phyloP scores from a whole-genome alignment of 2,797 vertebrate genomes.

The Tiaroga cobitis region DNA sequence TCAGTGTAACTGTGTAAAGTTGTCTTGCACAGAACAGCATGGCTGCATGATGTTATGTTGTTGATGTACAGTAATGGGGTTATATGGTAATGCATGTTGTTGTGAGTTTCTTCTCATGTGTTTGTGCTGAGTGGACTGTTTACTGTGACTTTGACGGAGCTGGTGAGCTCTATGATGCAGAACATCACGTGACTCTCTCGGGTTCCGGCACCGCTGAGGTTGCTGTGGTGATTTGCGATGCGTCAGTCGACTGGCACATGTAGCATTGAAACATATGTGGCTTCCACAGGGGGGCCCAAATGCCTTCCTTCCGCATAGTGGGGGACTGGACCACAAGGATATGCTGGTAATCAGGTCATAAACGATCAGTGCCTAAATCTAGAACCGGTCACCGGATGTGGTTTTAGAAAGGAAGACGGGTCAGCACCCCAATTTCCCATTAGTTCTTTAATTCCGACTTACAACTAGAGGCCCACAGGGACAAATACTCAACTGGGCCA shows the following conservation, averaged over 20 bases:
- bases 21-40: background rate
- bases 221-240: conserved; percentile 30
- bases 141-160: conserved; percentile 41
- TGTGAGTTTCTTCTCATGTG: conserved; percentile 15
- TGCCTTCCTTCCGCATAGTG: conserved; percentile 58
- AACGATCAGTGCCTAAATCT: conserved; percentile 45
- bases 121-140: conserved; percentile 45
- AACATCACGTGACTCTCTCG: background rate
- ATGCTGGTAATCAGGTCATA: conserved; percentile 49
- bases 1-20: background rate
- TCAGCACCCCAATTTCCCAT: conserved; percentile 26
- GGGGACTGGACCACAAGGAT: conserved; percentile 47
- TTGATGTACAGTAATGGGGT: background rate
- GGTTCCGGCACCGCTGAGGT: conserved; percentile 27
- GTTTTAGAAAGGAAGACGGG: conserved; percentile 28
- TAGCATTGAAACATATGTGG: conserved; percentile 59
- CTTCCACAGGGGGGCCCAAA: conserved; percentile 42
- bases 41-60: background rate
- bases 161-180: conserved; percentile 23
- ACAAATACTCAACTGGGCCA: conserved; percentile 4
- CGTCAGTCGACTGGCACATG: conserved; percentile 54
- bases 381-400: conserved; percentile 25
- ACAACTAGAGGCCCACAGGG: conserved; percentile 3
- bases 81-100: background rate
- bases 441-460: conserved; percentile 14